Evolutionary conservation across 2,888 invertebrate genomes (phyloP).

Genomic region (Invenusta paracnida): DNA sequence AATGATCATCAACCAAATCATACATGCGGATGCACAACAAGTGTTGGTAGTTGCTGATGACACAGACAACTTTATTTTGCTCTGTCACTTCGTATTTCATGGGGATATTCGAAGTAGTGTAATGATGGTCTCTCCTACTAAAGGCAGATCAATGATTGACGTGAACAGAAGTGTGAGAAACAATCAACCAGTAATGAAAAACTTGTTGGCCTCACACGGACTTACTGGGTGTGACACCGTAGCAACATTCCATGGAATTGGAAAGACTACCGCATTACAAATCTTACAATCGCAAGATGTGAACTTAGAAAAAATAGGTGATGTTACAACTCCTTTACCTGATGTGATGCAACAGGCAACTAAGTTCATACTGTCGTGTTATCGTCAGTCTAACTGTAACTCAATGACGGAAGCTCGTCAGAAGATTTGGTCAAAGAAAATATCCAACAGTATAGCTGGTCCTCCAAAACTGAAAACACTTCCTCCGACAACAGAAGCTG

Average conservation of each 20-base stretch:
- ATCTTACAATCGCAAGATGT: not conserved
- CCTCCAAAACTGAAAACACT: not conserved
- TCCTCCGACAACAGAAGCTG: not conserved
- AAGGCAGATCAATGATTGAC: slow-evolving; percentile 4
- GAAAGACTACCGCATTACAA: not conserved
- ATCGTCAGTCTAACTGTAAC: not conserved
- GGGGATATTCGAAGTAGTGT: not conserved
- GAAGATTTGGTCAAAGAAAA: not conserved
- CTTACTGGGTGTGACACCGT: slow-evolving; percentile 40
- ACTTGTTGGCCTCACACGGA: slow-evolving; percentile 24
- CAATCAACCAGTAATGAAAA: not conserved
- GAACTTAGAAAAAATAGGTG: not conserved
- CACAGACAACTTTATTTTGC: not conserved
- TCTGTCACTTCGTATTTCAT: not conserved
- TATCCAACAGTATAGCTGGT: not conserved
- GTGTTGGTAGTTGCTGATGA: slow-evolving; percentile 15
- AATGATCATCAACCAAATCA: not conserved
- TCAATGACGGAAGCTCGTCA: not conserved
- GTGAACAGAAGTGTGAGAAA: not conserved
- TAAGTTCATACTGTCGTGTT: not conserved
- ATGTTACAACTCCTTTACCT: not conserved
- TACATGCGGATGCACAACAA: not conserved
- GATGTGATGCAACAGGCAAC: not conserved
- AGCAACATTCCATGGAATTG: slow-evolving; percentile 15
- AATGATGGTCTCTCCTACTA: not conserved